Base-by-base conservation (phyloP, 2,113 vertebrate genomes). In the Riparia riparia region DNA sequence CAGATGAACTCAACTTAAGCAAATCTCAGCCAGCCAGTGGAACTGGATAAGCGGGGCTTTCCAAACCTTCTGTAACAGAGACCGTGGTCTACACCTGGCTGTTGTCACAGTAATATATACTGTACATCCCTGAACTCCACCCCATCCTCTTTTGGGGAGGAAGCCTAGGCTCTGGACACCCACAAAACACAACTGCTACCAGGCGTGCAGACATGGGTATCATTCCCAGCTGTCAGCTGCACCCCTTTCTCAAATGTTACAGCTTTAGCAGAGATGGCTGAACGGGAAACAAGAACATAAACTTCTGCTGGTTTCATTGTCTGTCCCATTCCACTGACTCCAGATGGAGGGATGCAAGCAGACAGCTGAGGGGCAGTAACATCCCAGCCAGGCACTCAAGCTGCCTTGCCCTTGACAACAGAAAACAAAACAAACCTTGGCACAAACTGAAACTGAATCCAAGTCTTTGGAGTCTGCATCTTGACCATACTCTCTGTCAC, bases 201-300 rank as follows among this genome's bases (percentile, higher is more conserved):
- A 39, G 37, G n/a, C 31, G 22, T 83, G 41, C 17, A 82, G 45
- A 82, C 8, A 0, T 6, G 50, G 57, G 37, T 60, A 57, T 69
- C 74, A 32, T 49, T 68, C 50, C 50, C 61, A 79, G 70, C 34
- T 82, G 66, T 39, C 70, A 88, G 53, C 63, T 90, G 76, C 66
- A 63, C 34, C 66, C 31, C 45, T 2, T 80, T 88, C 58, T 58
- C 50, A 82, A 93, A 69, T 4, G 20, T 24, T 54, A 90, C 28
- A 73, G 82, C 28, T 86, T 56, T 15, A 90, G 42, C 20, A 66
- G 66, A 86, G 58, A 86, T 80, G 54, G 58, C 39, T 61, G 45
- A 92, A 82, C 32, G 76, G 63, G 70, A 95, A 95, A 89, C 19
- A 79, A 2, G 8, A 95, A 91, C 41, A 74, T 10, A 82, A 95